A percentile compares a stretch with the other conserved stretches of the same genome.
These are phyloP conservation scores for Microtus oregoni DNA, from an alignment of 2,113 vertebrate species.

Conservation along the genomic window DNA sequence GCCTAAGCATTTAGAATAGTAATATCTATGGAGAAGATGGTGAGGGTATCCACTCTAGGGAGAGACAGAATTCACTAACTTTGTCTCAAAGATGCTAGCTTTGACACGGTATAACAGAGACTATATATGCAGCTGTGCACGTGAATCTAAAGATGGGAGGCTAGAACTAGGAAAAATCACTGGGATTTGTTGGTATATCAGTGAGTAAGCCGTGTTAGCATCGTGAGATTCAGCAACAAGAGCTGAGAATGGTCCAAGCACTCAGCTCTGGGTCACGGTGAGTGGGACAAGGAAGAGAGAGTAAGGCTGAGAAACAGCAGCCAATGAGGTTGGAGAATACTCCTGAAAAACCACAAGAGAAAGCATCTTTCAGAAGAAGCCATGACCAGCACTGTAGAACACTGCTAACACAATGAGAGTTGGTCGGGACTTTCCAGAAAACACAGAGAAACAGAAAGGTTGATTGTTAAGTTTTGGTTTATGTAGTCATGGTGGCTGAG, in stretches of 20 bases:
- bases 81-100: conserved; percentile 11
- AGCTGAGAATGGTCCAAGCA: neutral
- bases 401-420: neutral
- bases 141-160: neutral
- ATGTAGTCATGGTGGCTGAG: neutral
- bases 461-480: neutral
- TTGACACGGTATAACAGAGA: neutral
- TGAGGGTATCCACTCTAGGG: neutral
- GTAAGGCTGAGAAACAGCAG: neutral
- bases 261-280: neutral
- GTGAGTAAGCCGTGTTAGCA: neutral
- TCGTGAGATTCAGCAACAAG: neutral
- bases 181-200: neutral
- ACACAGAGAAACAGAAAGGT: neutral
- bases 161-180: neutral
- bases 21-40: neutral
- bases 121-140: neutral
- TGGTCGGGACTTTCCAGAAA: neutral
- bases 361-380: neutral
- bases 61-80: neutral
- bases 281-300: neutral
- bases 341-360: neutral
- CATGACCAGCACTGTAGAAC: neutral
- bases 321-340: neutral
- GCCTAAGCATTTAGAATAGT: conserved; percentile 4